Base-by-base conservation (phyloP, 2,888 invertebrate species). In the Dichetophora obliterata region DNA sequence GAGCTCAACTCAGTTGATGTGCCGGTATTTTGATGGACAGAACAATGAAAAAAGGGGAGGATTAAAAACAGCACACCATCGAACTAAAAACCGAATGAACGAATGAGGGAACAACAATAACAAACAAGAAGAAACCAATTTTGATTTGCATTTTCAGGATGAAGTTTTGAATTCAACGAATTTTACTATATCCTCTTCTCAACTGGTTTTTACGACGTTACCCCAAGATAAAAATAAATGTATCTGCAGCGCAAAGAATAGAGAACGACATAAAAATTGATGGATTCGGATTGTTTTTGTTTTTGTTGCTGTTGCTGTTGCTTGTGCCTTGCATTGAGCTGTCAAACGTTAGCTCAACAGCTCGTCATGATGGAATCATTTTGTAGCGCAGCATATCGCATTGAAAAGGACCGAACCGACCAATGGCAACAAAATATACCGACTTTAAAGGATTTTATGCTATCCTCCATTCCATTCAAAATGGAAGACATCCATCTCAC, bases 31-130 rank as follows among this genome's bases (percentile, higher is more conserved):
- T 88, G 89, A 88, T 86, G 86, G 87, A 86, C 88, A 88, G 87
- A 88, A 88, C 88, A 88, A 88, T 88, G 86, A 83, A 82, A 86
- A 88, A 89, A 88, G 88, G 89, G 88, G 89, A 87, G 89, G 88
- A 87, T 86, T 83, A 83, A 75, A 83, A 77, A 80, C 68, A 65
- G 77, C 79, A 80, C 80, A 82, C 37, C 69, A 78, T 76, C 77
- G 80, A 77, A 61, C 43, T 22, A 75, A 73, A 65, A 37, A 76
- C 50, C 69, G 52, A 77, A 78, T 59, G 43, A 48, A 61, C 14
- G 43, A 68, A 48, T 24, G 57, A 70, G 48, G 22, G 52, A 75
- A 61, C 5, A 34, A 70, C 16, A 75, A 61, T 2, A 34, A 63
- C 16, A 63, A 69, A 69, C 22, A 34, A 48, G n/a, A 57, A 24